Evolutionary conservation across 2,797 vertebrate genomes (phyloP).

Genomic region (Siniperca undulata): DNA sequence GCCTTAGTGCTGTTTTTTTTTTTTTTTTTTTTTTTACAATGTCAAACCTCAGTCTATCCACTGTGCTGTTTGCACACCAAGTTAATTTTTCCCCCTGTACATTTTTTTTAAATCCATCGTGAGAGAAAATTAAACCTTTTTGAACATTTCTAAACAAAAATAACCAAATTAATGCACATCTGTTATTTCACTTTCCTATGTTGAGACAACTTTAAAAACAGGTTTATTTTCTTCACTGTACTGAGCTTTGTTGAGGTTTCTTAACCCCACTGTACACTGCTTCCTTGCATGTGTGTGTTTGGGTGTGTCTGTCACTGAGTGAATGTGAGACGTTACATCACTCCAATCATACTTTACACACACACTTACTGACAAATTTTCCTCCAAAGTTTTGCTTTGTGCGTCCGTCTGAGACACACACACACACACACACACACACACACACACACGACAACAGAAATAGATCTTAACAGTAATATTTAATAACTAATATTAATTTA

Average conservation of each 20-base stretch:
- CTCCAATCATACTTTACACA: neutral
- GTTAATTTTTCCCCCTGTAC: too few relatives aligned
- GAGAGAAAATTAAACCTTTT: neutral
- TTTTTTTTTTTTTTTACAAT: too few relatives aligned
- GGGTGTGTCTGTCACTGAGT: neutral
- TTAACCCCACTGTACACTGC: neutral
- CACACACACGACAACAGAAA: too few relatives aligned
- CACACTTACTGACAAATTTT: too few relatives aligned
- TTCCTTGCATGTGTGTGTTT: neutral
- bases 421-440: too few relatives aligned
- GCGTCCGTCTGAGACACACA: too few relatives aligned
- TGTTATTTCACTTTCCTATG: neutral
- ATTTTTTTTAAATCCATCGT: neutral
- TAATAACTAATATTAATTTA: neutral
- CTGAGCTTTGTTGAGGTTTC: neutral
- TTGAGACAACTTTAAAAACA: neutral
- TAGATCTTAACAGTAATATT: too few relatives aligned
- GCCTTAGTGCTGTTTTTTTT: neutral
- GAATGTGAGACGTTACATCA: slow-evolving; percentile 36
- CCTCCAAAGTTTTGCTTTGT: too few relatives aligned
- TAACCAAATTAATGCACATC: too few relatives aligned
- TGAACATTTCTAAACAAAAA: too few relatives aligned
- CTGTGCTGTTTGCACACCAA: neutral
- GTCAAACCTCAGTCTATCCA: neutral
- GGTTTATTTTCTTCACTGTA: neutral